Evolutionary conservation across 2,113 vertebrate species (phyloP), one percentile per base, ranked within the genome.

Genomic region (Arothron firmamentum): DNA sequence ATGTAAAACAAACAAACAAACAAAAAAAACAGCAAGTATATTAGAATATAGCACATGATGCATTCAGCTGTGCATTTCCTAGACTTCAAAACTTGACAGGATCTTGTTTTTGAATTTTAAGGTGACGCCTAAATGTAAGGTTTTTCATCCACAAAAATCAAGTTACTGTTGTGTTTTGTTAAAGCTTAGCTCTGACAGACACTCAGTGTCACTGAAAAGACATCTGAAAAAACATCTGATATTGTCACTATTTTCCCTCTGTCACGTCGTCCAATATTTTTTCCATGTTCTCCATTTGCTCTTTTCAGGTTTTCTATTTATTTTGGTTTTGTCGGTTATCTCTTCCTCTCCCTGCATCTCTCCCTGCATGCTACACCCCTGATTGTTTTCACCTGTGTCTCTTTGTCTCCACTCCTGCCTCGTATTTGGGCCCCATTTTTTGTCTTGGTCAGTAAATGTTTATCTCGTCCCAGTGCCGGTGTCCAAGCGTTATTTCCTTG

Each of bases 21-120:
- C 60, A 23, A 65, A 84, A 75, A 62, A 23, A 65, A 5, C 46
- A 65, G 49, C 72, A 50, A 31, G 66, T 61, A 64, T 65, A 80
- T 82, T 80, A 70, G 79, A 80, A 80, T 62, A 76, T 63, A 10
- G 23, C 45, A 19, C 55, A 19, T 50, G 76, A 69, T 65, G 56
- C 41, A 70, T 78, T 77, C 58, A 64, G 46, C n/a, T 34, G 60
- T 59, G 49, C 64, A 77, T 77, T 77, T 60, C 70, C 57, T 70
- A 11, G 45, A 62, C 51, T 55, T 62, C 59, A 70, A 63, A 72
- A 54, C 61, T 55, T 62, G 67, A 78, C 67, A 58, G 34, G 59
- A 70, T 67, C 60, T 52, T 42, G 66, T 69, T 69, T 77, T 64
- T 70, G 64, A 43, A 45, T 50, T 62, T 75, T 61, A 77, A 77